These are phyloP conservation scores for Parauchenoglanis ngamensis DNA, from an alignment of 2,797 vertebrate genomes.

Conservation along the genomic window DNA sequence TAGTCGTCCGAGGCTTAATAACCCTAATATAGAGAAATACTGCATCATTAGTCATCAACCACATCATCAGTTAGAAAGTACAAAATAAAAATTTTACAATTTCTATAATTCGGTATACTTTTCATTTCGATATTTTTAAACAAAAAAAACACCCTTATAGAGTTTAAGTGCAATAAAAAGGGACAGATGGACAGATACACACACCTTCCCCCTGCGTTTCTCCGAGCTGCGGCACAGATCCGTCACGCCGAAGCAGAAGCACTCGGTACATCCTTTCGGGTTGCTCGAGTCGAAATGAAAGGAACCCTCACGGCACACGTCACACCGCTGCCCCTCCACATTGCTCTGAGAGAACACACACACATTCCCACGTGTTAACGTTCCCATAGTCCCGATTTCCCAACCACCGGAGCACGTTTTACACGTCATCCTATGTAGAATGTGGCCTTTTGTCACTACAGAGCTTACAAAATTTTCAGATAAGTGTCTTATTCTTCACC, in stretches of 20 bases:
- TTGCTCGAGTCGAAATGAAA: slow-evolving; percentile 86
- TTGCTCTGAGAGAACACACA: slow-evolving; percentile 77
- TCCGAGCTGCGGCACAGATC: slow-evolving; percentile 81
- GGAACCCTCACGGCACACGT: slow-evolving; percentile 79
- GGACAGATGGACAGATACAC: slow-evolving; percentile 23
- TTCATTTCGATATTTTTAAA: not conserved
- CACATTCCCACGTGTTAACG: not conserved
- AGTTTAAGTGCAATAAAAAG: not conserved
- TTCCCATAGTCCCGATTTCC: too few relatives aligned
- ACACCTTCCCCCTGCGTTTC: slow-evolving; percentile 84
- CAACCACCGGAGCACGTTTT: not conserved
- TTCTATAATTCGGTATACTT: not conserved
- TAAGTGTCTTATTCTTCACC: not conserved
- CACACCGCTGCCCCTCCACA: slow-evolving; percentile 81
- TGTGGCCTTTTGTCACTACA: not conserved
- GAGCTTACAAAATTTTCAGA: not conserved
- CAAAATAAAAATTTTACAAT: not conserved
- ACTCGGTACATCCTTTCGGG: slow-evolving; percentile 83
- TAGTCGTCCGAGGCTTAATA: not conserved
- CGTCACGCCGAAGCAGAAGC: slow-evolving; percentile 90
- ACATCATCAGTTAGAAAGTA: not conserved
- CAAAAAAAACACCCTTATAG: not conserved
- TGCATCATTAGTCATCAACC: not conserved
- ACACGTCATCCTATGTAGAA: not conserved
- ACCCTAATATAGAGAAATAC: not conserved